Conservation (phyloP, 2,113 vertebrate species). For the Gnathonemus longibarbis region DNA sequence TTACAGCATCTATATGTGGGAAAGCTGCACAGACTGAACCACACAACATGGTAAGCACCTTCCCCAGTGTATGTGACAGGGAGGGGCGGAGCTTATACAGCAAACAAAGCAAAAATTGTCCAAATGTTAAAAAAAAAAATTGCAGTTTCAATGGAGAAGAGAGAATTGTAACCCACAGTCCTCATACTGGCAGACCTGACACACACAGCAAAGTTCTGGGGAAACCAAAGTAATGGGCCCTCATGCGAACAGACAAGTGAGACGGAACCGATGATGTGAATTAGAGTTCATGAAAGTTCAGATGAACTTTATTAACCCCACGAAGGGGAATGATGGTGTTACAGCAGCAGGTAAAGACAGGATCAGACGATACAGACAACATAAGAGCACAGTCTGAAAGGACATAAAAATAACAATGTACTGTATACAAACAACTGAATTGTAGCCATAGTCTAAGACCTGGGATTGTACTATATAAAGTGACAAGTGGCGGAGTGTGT, state of each 20-base stretch:
- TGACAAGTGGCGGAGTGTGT: too few species aligned
- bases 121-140: neutral
- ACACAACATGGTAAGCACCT: neutral
- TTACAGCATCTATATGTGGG: neutral
- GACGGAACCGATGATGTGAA: neutral
- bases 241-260: neutral
- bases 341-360: neutral
- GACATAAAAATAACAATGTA: neutral
- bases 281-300: neutral
- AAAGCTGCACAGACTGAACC: neutral
- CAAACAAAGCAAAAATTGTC: neutral
- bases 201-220: neutral
- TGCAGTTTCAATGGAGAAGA: neutral
- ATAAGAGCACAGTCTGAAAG: neutral
- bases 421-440: too few species aligned
- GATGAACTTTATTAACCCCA: neutral
- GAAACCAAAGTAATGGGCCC: neutral
- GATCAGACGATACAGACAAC: neutral
- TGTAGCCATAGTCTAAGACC: too few species aligned
- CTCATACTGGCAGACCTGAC: neutral
- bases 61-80: neutral
- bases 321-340: neutral
- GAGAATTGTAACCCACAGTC: neutral
- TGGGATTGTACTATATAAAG: too few species aligned
- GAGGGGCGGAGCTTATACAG: neutral